Percentiles rank a stretch among this genome's conserved stretches.
Conservation (phyloP, 2,888 invertebrate genomes). For the Alviniconcha strummeri region DNA sequence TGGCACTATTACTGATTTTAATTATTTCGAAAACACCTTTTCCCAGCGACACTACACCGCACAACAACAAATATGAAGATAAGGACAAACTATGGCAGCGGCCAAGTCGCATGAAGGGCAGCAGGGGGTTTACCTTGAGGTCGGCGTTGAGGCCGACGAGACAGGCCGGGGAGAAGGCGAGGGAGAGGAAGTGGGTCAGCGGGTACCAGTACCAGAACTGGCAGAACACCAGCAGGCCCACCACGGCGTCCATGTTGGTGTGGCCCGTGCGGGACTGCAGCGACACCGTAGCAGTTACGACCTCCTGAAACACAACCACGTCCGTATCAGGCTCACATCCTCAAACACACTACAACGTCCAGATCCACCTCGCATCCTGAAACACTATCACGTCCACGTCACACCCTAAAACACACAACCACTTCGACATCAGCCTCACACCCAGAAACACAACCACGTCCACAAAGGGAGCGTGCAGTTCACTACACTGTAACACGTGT, state of each 20-base stretch:
- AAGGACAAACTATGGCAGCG: no score
- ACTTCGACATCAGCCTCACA: no score
- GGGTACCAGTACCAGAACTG: conserved; percentile 99
- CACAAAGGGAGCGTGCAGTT: no score
- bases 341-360: not conserved
- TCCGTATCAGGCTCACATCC: not conserved
- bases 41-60: no score
- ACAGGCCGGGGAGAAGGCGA: conserved; percentile 97
- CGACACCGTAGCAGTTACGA: conserved; percentile 95
- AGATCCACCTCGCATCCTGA: not conserved
- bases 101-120: no score
- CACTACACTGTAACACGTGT: no score
- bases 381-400: not conserved
- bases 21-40: no score
- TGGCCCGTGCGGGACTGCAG: conserved; percentile 97
- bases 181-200: conserved; percentile 92
- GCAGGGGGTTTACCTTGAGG: conserved; percentile 78
- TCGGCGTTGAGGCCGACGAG: conserved; percentile 95
- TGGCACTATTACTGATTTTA: no score
- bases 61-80: no score
- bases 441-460: no score
- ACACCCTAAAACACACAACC: not conserved
- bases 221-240: conserved; percentile 96
- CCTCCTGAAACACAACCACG: conserved; percentile 78
- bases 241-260: conserved; percentile 96